Conservation (phyloP, 2,888 invertebrate species). For the Colostygia pectinataria region DNA sequence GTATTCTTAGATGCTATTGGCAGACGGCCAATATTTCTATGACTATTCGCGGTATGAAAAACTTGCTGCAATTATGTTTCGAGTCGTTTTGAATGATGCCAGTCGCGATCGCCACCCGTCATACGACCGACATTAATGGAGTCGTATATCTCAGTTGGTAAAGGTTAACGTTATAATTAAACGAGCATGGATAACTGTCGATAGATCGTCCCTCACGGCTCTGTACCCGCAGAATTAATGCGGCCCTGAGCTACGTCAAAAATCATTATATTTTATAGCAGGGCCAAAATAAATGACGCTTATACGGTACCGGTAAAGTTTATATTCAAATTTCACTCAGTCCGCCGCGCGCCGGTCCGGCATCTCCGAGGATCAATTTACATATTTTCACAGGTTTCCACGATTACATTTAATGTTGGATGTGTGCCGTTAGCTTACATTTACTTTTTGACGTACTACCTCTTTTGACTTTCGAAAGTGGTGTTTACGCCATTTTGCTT, state of each 20-base stretch:
- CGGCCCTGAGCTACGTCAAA: slow-evolving; percentile 74
- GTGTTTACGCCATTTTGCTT: neutral
- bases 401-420: slow-evolving; percentile 69
- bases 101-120: slow-evolving; percentile 13
- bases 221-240: slow-evolving; percentile 70
- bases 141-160: slow-evolving; percentile 28
- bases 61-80: slow-evolving; percentile 24
- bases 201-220: slow-evolving; percentile 55
- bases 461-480: slow-evolving; percentile 12
- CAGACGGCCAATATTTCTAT: slow-evolving; percentile 30
- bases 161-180: slow-evolving; percentile 48
- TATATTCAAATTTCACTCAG: slow-evolving; percentile 80
- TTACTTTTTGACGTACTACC: slow-evolving; percentile 18
- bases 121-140: slow-evolving; percentile 14
- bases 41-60: slow-evolving; percentile 31
- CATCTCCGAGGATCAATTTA: slow-evolving; percentile 82
- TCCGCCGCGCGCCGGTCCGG: slow-evolving; percentile 67
- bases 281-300: slow-evolving; percentile 79
- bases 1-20: slow-evolving; percentile 35
- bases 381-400: slow-evolving; percentile 81
- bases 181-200: slow-evolving; percentile 54
- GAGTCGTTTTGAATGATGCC: slow-evolving; percentile 20
- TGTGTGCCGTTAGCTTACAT: slow-evolving; percentile 43
- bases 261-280: slow-evolving; percentile 81
- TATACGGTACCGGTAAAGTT: slow-evolving; percentile 60